A percentile compares a stretch with the other conserved stretches of the same genome.
phyloP scores from a whole-genome alignment of 1,140 invertebrate species.

The Polyergus mexicanus region DNA sequence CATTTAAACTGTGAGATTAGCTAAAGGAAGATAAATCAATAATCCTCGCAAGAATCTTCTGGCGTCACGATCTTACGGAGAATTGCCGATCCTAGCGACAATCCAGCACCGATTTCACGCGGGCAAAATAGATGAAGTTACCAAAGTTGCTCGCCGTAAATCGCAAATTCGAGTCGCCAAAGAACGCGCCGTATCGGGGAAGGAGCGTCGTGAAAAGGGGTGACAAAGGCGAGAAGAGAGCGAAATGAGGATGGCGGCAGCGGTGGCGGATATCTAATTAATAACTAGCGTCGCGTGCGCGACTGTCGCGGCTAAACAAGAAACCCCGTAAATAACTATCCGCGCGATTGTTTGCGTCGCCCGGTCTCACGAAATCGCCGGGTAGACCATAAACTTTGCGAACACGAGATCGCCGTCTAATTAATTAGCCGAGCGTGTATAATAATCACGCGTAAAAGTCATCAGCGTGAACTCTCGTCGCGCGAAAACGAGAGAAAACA shows the following conservation, averaged over 20 bases:
- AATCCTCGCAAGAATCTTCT: constrained; percentile 25
- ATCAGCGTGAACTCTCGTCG: not conserved
- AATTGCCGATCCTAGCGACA: constrained; percentile 40
- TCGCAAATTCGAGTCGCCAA: constrained; percentile 47
- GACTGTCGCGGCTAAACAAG: constrained; percentile 56
- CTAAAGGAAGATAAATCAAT: constrained; percentile 35
- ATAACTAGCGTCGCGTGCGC: constrained; percentile 52
- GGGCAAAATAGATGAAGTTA: constrained; percentile 62
- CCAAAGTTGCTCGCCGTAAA: constrained; percentile 55
- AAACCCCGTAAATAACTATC: constrained; percentile 54
- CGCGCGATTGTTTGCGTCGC: constrained; percentile 45
- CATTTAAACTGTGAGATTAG: constrained; percentile 28
- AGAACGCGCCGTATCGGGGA: not conserved
- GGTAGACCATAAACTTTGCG: constrained; percentile 21
- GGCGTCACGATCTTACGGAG: constrained; percentile 6
- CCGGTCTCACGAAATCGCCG: constrained; percentile 14
- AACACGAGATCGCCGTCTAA: constrained; percentile 37
- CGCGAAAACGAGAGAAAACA: not conserved
- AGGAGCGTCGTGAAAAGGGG: constrained; percentile 6
- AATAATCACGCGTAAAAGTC: constrained; percentile 42
- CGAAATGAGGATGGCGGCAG: not conserved
- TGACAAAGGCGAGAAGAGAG: constrained; percentile 34
- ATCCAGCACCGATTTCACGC: constrained; percentile 40
- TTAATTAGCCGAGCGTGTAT: constrained; percentile 38
- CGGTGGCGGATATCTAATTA: constrained; percentile 62